Evolutionary conservation across 2,113 vertebrate genomes (phyloP).

Genomic region (Hydrochoerus hydrochaeris): DNA sequence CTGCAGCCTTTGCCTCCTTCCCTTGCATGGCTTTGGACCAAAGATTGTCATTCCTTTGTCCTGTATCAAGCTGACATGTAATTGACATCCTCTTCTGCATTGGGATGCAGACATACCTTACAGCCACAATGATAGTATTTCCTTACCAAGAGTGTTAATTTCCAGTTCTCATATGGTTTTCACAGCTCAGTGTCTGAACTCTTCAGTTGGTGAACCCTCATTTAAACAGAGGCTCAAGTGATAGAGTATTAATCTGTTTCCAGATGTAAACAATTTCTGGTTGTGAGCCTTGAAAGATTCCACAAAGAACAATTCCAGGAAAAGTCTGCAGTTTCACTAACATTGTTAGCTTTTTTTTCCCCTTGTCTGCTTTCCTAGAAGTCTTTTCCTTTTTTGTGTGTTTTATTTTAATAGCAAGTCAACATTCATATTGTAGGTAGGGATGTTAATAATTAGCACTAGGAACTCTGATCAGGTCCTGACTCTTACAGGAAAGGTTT

Average conservation of each 20-base stretch:
- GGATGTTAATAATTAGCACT: neutral
- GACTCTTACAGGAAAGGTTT: slow-evolving; percentile 8
- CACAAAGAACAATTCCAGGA: slow-evolving; percentile 5
- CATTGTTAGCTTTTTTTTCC: neutral
- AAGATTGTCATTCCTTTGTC: neutral
- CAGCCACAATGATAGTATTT: slow-evolving; percentile 18
- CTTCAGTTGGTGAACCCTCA: neutral
- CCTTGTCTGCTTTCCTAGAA: slow-evolving; percentile 34
- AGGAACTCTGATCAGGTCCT: neutral
- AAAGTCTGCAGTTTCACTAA: slow-evolving; percentile 17
- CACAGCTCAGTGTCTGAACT: slow-evolving; percentile 48
- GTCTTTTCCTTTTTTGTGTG: neutral
- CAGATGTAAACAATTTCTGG: slow-evolving; percentile 43
- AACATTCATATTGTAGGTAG: neutral
- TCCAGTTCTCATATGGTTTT: slow-evolving; percentile 23
- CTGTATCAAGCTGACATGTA: neutral
- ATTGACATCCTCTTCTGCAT: neutral
- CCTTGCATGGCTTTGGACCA: slow-evolving; percentile 32
- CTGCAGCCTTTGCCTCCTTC: neutral
- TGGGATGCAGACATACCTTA: slow-evolving; percentile 7
- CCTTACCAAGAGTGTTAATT: slow-evolving; percentile 48
- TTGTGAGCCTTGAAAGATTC: slow-evolving; percentile 40
- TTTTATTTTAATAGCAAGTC: slow-evolving; percentile 49
- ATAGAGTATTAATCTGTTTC: slow-evolving; percentile 25
- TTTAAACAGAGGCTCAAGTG: neutral